Conservation (phyloP, 23 tunicate species). For the Phallusia fumigata region DNA sequence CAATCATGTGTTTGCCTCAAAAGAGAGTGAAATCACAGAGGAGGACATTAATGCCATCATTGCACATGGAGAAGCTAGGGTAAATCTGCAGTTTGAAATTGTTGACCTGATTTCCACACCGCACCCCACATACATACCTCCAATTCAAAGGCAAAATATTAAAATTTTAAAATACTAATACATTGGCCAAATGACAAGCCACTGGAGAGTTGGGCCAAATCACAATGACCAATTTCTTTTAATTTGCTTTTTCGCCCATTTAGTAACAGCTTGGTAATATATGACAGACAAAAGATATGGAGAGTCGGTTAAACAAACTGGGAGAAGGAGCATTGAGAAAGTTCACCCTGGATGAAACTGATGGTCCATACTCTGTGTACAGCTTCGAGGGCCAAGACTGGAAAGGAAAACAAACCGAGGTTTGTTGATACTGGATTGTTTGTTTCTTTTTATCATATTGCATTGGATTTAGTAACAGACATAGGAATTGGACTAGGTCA, state of each 20-base stretch:
- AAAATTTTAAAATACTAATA: too few species aligned
- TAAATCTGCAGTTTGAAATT: constrained; percentile 17
- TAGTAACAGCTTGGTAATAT: background rate
- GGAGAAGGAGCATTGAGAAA: constrained; percentile 83
- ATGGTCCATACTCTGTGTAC: constrained; percentile 97
- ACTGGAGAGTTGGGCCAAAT: too few species aligned
- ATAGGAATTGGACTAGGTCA: too few species aligned
- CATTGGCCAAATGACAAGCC: too few species aligned
- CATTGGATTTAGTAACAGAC: too few species aligned
- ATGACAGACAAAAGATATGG: constrained; percentile 71
- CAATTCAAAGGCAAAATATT: too few species aligned
- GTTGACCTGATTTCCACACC: too few species aligned
- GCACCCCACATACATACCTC: too few species aligned
- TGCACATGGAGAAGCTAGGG: constrained; percentile 89
- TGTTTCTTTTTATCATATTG: too few species aligned
- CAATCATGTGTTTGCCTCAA: constrained; percentile 94
- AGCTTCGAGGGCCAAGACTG: constrained; percentile 94
- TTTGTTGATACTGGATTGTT: background rate
- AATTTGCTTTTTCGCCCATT: background rate
- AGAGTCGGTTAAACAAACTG: constrained; percentile 55
- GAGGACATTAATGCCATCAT: constrained; percentile 93
- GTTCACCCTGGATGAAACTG: constrained; percentile 90
- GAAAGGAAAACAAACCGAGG: constrained; percentile 85
- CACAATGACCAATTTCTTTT: too few species aligned
- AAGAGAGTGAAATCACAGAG: constrained; percentile 86